phyloP scores from a whole-genome alignment of 2,113 vertebrate species.

The Salvator merianae region DNA sequence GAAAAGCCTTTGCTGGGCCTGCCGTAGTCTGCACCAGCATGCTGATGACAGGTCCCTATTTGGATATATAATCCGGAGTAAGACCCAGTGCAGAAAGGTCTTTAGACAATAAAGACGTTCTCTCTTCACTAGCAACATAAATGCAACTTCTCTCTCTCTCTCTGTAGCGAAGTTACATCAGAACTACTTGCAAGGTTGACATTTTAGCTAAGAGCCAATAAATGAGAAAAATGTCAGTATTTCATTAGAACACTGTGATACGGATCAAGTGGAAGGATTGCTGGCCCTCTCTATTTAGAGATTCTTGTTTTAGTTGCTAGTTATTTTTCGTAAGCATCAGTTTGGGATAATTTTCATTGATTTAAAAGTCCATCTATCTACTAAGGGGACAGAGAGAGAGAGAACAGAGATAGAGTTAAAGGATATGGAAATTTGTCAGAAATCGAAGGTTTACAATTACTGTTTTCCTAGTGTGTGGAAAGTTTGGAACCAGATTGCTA shows the following conservation, averaged over 20 bases:
- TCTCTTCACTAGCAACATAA: background rate
- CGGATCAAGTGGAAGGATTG: background rate
- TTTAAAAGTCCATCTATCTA: conserved; percentile 7
- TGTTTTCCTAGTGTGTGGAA: background rate
- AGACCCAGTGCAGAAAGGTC: no score
- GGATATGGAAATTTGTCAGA: conserved; percentile 39
- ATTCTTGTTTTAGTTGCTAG: background rate
- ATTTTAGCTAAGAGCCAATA: background rate
- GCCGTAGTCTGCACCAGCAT: no score
- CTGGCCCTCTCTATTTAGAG: background rate
- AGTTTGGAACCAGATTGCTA: background rate
- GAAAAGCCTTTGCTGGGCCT: no score
- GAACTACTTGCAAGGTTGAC: background rate
- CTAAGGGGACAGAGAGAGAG: no score
- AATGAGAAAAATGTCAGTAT: background rate
- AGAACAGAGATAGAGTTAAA: background rate
- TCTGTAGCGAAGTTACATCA: background rate
- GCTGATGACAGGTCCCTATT: no score
- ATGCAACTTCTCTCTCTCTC: background rate
- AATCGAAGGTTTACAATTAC: background rate
- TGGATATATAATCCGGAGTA: no score
- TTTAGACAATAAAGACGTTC: background rate
- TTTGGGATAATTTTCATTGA: background rate
- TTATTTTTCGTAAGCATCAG: background rate
- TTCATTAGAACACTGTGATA: background rate